A percentile compares a stretch with the other conserved stretches of the same genome.
These are phyloP conservation scores for Phaetusa simplex DNA, from an alignment of 2,113 vertebrate species.

Conservation along the genomic window DNA sequence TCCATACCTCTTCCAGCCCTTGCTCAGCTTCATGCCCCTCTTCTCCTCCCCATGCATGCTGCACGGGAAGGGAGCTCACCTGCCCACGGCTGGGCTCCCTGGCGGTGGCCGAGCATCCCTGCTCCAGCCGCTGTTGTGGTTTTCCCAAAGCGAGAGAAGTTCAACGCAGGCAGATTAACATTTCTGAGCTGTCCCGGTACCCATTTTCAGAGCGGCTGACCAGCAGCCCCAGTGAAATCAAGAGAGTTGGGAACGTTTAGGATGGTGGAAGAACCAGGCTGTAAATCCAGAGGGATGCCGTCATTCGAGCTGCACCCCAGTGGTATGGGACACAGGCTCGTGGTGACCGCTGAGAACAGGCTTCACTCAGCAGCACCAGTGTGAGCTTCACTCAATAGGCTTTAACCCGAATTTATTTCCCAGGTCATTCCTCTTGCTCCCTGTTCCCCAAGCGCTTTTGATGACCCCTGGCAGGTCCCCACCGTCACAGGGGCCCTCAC, in stretches of 20 bases:
- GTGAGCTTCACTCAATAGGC: background rate
- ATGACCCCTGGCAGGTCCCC: background rate
- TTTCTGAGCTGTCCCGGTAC: background rate
- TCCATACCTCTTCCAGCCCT: background rate
- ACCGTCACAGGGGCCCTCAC: background rate
- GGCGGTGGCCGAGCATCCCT: background rate
- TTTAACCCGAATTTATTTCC: background rate
- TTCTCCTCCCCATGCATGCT: background rate
- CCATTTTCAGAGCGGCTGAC: background rate
- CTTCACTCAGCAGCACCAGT: background rate
- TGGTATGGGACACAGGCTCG: accelerated
- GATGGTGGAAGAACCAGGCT: background rate
- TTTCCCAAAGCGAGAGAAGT: background rate
- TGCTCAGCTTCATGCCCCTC: background rate
- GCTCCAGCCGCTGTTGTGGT: background rate
- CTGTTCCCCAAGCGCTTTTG: background rate
- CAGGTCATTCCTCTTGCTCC: background rate
- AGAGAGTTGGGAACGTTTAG: background rate
- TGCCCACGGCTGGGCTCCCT: too few species aligned
- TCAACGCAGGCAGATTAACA: background rate
- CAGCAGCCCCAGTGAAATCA: background rate
- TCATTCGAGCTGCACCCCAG: background rate
- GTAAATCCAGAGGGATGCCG: background rate
- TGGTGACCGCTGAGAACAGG: background rate
- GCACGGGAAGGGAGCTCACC: background rate